These are phyloP conservation scores for Cloeon dipterum DNA, from an alignment of 2,888 invertebrate genomes.

Conservation along the genomic window DNA sequence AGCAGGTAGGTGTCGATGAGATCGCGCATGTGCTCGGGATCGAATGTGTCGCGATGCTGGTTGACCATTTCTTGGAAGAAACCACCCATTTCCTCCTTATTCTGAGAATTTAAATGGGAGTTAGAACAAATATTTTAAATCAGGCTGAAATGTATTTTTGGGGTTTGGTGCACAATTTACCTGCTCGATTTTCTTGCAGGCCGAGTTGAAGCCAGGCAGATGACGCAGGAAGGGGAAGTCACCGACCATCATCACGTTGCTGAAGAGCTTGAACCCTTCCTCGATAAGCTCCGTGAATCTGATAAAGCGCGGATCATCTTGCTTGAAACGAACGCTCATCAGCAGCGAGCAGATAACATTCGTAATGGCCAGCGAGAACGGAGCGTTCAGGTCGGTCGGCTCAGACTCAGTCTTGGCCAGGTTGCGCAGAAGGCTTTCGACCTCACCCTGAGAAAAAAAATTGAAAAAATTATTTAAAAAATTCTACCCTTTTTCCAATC, in stretches of 20 bases:
- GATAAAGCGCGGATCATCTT: slow-evolving; percentile 50
- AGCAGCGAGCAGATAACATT: slow-evolving; percentile 80
- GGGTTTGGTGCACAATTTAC: slow-evolving; percentile 15
- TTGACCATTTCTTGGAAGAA: slow-evolving; percentile 70
- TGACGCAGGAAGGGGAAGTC: slow-evolving; percentile 57
- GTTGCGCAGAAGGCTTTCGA: slow-evolving; percentile 43
- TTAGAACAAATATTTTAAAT: not conserved
- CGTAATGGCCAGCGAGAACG: slow-evolving; percentile 58
- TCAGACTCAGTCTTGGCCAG: slow-evolving; percentile 37
- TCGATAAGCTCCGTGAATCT: slow-evolving; percentile 70
- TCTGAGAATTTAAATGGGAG: too few relatives aligned
- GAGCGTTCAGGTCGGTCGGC: slow-evolving; percentile 48
- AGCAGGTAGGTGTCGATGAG: slow-evolving; percentile 66
- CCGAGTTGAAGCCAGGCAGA: slow-evolving; percentile 26
- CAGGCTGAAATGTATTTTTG: not conserved
- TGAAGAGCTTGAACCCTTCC: slow-evolving; percentile 74
- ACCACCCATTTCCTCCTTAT: slow-evolving; percentile 62
- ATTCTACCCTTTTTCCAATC: not conserved
- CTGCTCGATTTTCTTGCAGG: slow-evolving; percentile 27
- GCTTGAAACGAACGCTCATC: slow-evolving; percentile 68
- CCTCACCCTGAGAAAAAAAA: slow-evolving; percentile 38
- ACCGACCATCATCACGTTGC: slow-evolving; percentile 57
- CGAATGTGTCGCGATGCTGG: slow-evolving; percentile 52
- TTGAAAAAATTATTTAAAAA: not conserved
- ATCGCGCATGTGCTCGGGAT: slow-evolving; percentile 52